Conservation (phyloP, 2,888 invertebrate species). For the Aricia artaxerxes region DNA sequence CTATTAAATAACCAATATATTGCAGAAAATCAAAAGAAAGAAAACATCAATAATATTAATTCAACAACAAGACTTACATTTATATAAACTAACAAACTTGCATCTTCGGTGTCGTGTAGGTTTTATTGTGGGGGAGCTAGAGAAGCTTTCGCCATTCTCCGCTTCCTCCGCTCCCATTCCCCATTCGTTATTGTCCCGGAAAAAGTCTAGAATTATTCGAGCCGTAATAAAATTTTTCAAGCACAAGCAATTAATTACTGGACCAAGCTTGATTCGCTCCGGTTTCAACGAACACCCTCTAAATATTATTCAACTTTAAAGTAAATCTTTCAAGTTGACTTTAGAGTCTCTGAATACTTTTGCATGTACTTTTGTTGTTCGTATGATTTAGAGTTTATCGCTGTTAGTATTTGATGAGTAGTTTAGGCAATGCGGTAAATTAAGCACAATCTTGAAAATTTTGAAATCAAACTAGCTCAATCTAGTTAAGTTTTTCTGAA, state of each 20-base stretch:
- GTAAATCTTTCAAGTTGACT: constrained; percentile 10
- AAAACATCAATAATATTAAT: background rate
- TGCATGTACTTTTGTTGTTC: background rate
- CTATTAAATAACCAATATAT: too few species aligned
- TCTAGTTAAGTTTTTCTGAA: too few species aligned
- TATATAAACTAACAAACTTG: constrained; percentile 6
- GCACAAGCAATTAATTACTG: constrained; percentile 21
- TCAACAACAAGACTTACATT: background rate
- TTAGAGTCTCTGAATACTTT: background rate
- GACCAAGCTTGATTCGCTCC: constrained; percentile 9
- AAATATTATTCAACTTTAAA: background rate
- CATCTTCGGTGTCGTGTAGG: constrained; percentile 10
- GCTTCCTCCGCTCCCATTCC: background rate
- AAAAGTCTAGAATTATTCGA: constrained; percentile 23
- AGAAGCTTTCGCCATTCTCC: constrained; percentile 27
- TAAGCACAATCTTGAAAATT: too few species aligned
- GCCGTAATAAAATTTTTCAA: constrained; percentile 27
- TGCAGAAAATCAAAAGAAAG: too few species aligned
- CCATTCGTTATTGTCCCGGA: constrained; percentile 13
- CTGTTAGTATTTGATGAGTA: background rate
- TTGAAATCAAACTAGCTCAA: too few species aligned
- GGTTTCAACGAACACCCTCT: background rate
- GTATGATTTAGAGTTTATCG: background rate
- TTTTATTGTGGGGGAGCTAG: background rate
- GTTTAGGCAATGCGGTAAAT: background rate